Percentiles rank a stretch among this genome's conserved stretches.
These are phyloP conservation scores for Lacanobia wlatinum DNA, from an alignment of 2,888 invertebrate genomes.

Conservation along the genomic window DNA sequence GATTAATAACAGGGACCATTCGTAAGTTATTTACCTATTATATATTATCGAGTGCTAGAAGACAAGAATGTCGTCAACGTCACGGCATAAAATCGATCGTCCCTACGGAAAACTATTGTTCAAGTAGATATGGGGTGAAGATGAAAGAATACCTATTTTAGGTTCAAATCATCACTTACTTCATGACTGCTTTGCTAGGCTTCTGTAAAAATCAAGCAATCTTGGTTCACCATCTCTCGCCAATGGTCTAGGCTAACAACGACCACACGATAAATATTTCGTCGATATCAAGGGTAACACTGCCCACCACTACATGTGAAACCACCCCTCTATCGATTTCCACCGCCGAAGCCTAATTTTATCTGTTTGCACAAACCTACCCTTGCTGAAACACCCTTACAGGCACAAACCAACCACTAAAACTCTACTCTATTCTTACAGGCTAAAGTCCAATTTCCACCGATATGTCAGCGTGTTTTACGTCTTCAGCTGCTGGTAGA, in stretches of 20 bases:
- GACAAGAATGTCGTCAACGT: too few relatives aligned
- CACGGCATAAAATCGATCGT: too few relatives aligned
- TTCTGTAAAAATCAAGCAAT: too few relatives aligned
- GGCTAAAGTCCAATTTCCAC: background rate
- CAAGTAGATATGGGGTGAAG: too few relatives aligned
- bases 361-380: constrained; percentile 75
- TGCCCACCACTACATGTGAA: constrained; percentile 71
- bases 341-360: constrained; percentile 82
- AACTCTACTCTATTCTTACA: constrained; percentile 9
- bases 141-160: too few relatives aligned
- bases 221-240: background rate
- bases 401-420: background rate
- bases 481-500: background rate
- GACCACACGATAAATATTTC: background rate
- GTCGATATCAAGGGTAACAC: constrained; percentile 17
- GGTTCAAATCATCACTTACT: background rate
- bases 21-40: too few relatives aligned
- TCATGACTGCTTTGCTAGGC: too few relatives aligned
- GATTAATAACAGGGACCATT: too few relatives aligned
- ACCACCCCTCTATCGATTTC: constrained; percentile 85
- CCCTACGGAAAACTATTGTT: too few relatives aligned
- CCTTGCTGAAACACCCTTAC: constrained; percentile 40
- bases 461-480: background rate
- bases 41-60: too few relatives aligned
- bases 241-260: background rate